These are phyloP conservation scores for Acrossocheilus wenchowensis DNA, from an alignment of 2,797 vertebrate species.

Conservation along the genomic window DNA sequence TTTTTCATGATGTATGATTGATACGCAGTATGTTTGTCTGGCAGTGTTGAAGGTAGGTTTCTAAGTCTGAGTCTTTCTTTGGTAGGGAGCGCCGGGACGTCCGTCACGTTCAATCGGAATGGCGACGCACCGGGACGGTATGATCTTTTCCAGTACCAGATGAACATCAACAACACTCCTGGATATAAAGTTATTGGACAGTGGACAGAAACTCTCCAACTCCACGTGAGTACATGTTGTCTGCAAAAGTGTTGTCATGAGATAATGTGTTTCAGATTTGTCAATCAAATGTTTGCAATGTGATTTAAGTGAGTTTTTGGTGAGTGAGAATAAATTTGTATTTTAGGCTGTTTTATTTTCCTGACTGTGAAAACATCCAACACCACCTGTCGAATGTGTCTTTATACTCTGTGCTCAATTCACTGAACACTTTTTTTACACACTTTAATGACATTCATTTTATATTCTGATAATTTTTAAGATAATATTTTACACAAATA, in stretches of 20 bases:
- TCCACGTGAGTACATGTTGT: slow-evolving; percentile 83
- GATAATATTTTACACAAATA: no score
- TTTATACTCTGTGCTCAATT: background rate
- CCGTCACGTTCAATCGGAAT: slow-evolving; percentile 95
- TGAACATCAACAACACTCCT: slow-evolving; percentile 84
- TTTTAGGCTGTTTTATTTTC: background rate
- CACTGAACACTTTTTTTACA: background rate
- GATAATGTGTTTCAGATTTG: background rate
- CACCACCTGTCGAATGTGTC: no score
- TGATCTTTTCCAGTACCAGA: slow-evolving; percentile 97
- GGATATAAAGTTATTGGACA: slow-evolving; percentile 91
- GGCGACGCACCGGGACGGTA: slow-evolving; percentile 96
- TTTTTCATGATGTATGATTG: background rate
- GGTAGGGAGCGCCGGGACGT: slow-evolving; percentile 93
- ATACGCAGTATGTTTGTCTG: background rate
- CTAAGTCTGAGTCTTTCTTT: slow-evolving; percentile 40
- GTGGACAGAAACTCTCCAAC: slow-evolving; percentile 94
- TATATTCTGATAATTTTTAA: background rate
- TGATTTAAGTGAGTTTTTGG: background rate
- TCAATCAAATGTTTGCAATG: no score
- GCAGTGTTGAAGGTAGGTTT: background rate
- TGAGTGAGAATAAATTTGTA: background rate
- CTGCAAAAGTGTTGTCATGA: background rate
- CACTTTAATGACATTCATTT: background rate
- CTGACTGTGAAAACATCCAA: background rate